These are phyloP conservation scores for Vulpes lagopus DNA, from an alignment of 2,113 vertebrate genomes.

Conservation along the genomic window DNA sequence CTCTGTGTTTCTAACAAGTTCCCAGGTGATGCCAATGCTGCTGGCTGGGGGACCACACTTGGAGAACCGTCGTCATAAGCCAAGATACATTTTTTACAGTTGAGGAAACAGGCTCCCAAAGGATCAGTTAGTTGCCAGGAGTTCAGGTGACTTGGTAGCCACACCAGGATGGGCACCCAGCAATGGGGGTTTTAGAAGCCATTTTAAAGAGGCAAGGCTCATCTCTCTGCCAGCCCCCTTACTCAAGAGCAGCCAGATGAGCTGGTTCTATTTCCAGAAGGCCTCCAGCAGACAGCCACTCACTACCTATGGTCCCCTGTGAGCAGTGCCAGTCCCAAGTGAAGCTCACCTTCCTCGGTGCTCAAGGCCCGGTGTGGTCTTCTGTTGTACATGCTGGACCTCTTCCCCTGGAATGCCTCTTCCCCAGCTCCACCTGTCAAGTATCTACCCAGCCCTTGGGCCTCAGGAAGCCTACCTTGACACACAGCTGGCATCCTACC, in stretches of 20 bases:
- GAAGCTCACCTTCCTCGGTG: fast-evolving
- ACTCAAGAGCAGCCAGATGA: neutral
- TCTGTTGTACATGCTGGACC: fast-evolving
- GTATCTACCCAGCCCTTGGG: neutral
- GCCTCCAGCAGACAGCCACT: neutral
- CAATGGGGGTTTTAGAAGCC: neutral
- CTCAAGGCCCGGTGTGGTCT: neutral
- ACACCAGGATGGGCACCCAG: fast-evolving
- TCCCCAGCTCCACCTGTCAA: neutral
- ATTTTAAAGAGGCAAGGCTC: neutral
- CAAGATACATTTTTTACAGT: neutral
- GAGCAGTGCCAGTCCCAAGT: fast-evolving
- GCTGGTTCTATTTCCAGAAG: neutral
- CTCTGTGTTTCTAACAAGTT: neutral
- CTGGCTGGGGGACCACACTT: neutral
- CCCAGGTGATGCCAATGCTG: neutral
- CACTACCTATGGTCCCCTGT: fast-evolving
- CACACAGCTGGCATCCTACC: fast-evolving
- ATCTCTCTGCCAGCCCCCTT: neutral
- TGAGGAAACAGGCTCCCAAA: neutral
- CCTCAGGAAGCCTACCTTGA: neutral
- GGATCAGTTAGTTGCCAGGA: too few species aligned
- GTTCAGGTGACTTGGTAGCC: neutral
- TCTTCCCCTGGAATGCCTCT: neutral
- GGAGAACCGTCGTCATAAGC: neutral